Evolutionary conservation across 2,888 invertebrate genomes (phyloP).

Genomic region (Ectemnius continuus): DNA sequence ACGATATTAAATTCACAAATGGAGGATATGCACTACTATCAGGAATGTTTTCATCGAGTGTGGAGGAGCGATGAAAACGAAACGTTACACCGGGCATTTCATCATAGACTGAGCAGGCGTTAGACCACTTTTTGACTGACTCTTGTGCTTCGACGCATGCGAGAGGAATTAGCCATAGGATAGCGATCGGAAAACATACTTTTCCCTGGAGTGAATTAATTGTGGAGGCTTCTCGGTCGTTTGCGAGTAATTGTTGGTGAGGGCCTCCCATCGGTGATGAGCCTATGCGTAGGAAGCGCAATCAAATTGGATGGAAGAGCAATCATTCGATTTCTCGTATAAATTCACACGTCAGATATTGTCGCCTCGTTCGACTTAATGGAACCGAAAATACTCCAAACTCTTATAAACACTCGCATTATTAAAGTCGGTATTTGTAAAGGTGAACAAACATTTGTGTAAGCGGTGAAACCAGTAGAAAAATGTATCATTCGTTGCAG

Average conservation of each 20-base stretch:
- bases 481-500: too few relatives aligned
- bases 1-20: too few relatives aligned
- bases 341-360: background rate
- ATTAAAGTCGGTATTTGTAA: too few relatives aligned
- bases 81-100: constrained; percentile 30
- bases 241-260: background rate
- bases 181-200: constrained; percentile 27
- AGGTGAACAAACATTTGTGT: too few relatives aligned
- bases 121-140: constrained; percentile 15
- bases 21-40: too few relatives aligned
- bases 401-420: too few relatives aligned
- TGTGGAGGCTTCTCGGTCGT: background rate
- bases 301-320: background rate
- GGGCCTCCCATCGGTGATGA: constrained; percentile 6
- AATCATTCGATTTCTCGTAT: too few relatives aligned
- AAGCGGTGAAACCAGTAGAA: too few relatives aligned
- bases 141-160: constrained; percentile 31
- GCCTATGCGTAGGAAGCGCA: background rate
- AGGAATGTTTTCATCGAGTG: too few relatives aligned
- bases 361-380: background rate
- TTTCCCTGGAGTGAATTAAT: constrained; percentile 25
- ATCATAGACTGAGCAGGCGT: constrained; percentile 40
- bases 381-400: too few relatives aligned
- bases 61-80: background rate
- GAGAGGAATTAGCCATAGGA: constrained; percentile 26